These are phyloP conservation scores for Eublepharis macularius DNA, from an alignment of 2,113 vertebrate species.

Conservation along the genomic window DNA sequence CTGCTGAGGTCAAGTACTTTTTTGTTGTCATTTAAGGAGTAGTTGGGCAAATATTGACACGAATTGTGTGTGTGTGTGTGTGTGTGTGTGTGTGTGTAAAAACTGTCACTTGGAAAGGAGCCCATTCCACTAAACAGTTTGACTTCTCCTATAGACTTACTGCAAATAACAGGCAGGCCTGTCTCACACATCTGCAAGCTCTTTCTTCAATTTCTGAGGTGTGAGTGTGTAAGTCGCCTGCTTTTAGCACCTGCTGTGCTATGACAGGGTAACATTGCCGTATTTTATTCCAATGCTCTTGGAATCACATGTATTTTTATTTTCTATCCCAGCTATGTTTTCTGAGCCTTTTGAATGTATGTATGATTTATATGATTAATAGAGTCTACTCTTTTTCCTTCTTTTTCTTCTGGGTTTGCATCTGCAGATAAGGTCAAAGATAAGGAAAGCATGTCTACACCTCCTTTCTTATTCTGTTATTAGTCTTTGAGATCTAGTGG, in stretches of 20 bases:
- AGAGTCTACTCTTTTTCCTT: conserved; percentile 24
- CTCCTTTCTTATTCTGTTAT: conserved; percentile 43
- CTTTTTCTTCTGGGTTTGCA: conserved; percentile 35
- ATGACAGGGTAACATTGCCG: conserved; percentile 20
- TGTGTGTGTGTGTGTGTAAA: neutral
- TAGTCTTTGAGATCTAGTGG: conserved; percentile 32
- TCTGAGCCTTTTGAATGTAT: conserved; percentile 39
- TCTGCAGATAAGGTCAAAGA: conserved; percentile 47
- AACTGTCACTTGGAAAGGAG: neutral
- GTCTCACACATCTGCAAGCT: neutral
- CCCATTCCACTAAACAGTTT: conserved; percentile 11
- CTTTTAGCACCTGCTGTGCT: conserved; percentile 35
- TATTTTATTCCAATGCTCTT: neutral
- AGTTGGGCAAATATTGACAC: neutral
- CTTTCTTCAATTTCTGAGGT: conserved; percentile 23
- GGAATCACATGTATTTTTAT: neutral
- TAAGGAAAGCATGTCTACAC: conserved; percentile 35
- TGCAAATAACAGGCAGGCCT: neutral
- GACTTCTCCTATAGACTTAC: neutral
- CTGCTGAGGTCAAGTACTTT: conserved; percentile 46
- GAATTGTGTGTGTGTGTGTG: neutral
- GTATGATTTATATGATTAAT: conserved; percentile 61
- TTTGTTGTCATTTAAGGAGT: conserved; percentile 21
- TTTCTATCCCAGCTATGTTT: neutral
- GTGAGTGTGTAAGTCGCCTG: neutral